Evolutionary conservation across 2,797 vertebrate genomes (phyloP).

Genomic region (Rhinella marina): DNA sequence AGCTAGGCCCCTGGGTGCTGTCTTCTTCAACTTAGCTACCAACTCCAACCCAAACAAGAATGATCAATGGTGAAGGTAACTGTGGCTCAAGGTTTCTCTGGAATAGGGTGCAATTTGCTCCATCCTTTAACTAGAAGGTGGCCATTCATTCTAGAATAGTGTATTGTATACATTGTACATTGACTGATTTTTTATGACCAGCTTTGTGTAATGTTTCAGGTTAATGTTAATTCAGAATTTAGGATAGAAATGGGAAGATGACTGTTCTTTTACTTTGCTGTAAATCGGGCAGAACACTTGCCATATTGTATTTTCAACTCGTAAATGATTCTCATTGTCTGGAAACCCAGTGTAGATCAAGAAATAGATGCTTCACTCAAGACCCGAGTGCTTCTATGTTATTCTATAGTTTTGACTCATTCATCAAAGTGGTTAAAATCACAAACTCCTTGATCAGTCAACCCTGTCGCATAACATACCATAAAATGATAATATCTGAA

Average conservation of each 20-base stretch:
- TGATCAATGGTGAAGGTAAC: neutral
- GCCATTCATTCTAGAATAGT: neutral
- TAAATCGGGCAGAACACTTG: neutral
- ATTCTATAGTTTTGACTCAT: constrained; percentile 11
- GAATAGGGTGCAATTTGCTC: neutral
- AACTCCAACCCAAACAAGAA: neutral
- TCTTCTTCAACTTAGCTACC: neutral
- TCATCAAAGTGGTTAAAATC: constrained; percentile 13
- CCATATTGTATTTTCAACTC: neutral
- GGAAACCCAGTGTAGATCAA: neutral
- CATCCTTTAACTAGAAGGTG: neutral
- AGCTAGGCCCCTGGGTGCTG: no score
- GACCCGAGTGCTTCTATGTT: neutral
- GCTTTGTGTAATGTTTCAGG: neutral
- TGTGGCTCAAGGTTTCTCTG: neutral
- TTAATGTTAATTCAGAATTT: neutral
- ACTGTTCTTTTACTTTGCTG: neutral
- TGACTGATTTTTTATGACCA: neutral
- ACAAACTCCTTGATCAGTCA: constrained; percentile 11
- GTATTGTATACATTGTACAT: neutral
- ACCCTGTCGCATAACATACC: constrained; percentile 16
- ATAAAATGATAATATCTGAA: constrained; percentile 25
- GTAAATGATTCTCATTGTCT: constrained; percentile 6
- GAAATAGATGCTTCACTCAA: constrained; percentile 4
- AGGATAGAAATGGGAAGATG: neutral